Percentiles rank a stretch among this genome's conserved stretches.
Conservation (phyloP, 2,888 invertebrate species). For the Drosophila koepferae region DNA sequence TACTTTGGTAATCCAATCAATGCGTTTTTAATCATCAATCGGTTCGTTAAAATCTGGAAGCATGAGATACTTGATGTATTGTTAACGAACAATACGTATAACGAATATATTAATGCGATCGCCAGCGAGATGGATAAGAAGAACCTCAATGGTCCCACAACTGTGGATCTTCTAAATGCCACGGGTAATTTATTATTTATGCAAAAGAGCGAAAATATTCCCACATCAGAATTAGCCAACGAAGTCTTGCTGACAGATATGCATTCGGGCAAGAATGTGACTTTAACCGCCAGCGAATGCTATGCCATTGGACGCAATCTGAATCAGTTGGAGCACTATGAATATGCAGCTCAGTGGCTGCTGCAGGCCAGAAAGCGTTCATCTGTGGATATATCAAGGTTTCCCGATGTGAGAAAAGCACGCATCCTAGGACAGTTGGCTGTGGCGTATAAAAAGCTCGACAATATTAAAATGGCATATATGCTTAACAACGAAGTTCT, state of each 20-base stretch:
- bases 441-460: constrained; percentile 34
- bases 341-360: constrained; percentile 71
- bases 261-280: constrained; percentile 84
- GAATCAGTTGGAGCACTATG: constrained; percentile 33
- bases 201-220: constrained; percentile 94
- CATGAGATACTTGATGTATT: constrained; percentile 51
- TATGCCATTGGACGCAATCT: constrained; percentile 57
- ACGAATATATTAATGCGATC: constrained; percentile 7
- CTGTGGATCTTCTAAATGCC: constrained; percentile 96
- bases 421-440: constrained; percentile 57
- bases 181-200: constrained; percentile 94
- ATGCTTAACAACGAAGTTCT: constrained; percentile 66
- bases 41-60: constrained; percentile 68
- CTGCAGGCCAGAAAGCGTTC: constrained; percentile 44
- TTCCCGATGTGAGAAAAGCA: constrained; percentile 38
- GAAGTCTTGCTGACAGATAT: constrained; percentile 91
- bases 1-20: constrained; percentile 69
- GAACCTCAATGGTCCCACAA: constrained; percentile 59
- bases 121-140: background rate
- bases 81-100: constrained; percentile 6
- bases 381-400: background rate
- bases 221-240: constrained; percentile 91
- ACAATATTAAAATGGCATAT: constrained; percentile 64
- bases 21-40: constrained; percentile 57
- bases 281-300: constrained; percentile 69